Evolutionary conservation across 2,797 vertebrate species (phyloP), one percentile per base, ranked within the genome.

Genomic region (Carapus acus): DNA sequence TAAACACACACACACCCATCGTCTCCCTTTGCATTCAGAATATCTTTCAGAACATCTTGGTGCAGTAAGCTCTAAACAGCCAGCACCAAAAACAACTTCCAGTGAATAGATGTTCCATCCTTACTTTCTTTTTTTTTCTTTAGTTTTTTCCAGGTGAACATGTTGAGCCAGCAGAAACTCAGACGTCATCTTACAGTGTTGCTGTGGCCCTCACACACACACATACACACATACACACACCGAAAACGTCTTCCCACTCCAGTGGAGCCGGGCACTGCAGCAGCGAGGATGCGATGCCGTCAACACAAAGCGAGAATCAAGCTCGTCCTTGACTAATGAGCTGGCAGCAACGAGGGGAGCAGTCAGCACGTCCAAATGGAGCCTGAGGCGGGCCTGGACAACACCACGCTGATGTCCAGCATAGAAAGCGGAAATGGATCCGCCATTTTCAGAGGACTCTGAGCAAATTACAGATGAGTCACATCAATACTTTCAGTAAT

Each of bases 281-380:
- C 13, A n/a, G 34, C 9, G 15, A 37, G 34, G 34, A 3, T 9
- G 14, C 16, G 16, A 38, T 38, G 37, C 18, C 37, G 7, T 38
- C n/a, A 38, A 20, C 38, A 40, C 8, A 19, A 8, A 39, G 36
- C 8, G 15, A 15, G 17, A 39, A 19, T 39, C 38, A 19, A 18
- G 17, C 38, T 42, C 19, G 1, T 42, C 40, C 40, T n/a, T 21
- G 19, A 22, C 40, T 22, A 42, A 42, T 21, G 9, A 21, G 40
- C 20, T 42, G 14, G 13, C 19, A 42, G 13, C 20, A 22, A 42
- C 21, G 12, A 13, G 40, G 20, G 17, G n/a, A 16, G 24, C n/a
- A 38, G n/a, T 16, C 16, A n/a, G 14, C 12, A 14, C 48, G 43
- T 48, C n/a, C 41, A 54, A 33, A 39, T 49, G 55, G 34, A 49